Evolutionary conservation across 2,797 vertebrate genomes (phyloP), one percentile per base, ranked within the genome.

Genomic region (Clarias platycephalus): DNA sequence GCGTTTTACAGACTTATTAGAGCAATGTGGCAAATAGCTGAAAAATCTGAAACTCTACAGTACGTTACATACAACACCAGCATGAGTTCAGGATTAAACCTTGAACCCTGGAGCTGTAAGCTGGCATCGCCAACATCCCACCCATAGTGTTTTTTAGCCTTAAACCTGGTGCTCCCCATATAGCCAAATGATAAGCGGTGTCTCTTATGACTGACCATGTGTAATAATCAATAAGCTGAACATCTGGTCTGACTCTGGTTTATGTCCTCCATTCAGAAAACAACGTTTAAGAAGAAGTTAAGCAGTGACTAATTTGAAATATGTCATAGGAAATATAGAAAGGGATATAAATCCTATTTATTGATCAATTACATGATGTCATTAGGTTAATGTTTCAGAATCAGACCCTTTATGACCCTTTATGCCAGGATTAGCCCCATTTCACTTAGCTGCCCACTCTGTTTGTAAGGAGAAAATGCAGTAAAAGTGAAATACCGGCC

Each of bases 281-380:
- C 94, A 94, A 93, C 93, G 91, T 93, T 94, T 93, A 93, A 94
- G 79, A 79, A 28, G 86, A 83, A 95, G 93, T 91, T 87, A 91
- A 89, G 90, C 88, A 90, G 91, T 88, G 85, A 91, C 90, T 88
- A 88, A 91, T 91, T 88, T 93, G 89, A 93, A 94, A 93, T 93
- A 93, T 93, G 92, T 87, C 93, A 91, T 92, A 92, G 93, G 93
- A 95, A 95, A 89, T 89, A 83, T 90, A 88, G 91, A 94, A 95
- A 90, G 88, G 92, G 89, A 91, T 91, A 92, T 95, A 94, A 91
- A 92, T 92, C 85, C 93, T 92, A 94, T 95, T 95, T 94, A 95
- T 95, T 94, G 92, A 94, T 94, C 92, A 92, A 94, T 95, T 94
- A 94, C 88, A 89, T 86, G 92, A 93, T 87, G 95, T 95, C 94